Base-by-base conservation (phyloP, 2,113 vertebrate species). In the Onychostruthus taczanowskii region DNA sequence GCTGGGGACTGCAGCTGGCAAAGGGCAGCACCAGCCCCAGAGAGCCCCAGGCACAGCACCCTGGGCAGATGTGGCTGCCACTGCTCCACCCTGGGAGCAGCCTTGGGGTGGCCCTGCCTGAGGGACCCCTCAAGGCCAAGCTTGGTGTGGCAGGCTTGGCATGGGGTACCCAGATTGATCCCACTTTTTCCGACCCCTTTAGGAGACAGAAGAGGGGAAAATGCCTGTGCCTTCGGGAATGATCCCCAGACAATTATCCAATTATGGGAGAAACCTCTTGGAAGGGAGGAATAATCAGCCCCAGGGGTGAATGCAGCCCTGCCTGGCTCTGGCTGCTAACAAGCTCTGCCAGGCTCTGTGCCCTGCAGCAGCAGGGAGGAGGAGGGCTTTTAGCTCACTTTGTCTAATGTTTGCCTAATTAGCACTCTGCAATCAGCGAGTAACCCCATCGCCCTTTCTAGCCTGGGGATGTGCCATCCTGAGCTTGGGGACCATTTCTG, bases 381-480 rank as follows among this genome's bases (percentile, higher is more conserved):
- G 84, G 73, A 87, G 46, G 30, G 46, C 80, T 79, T 46, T 58
- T 83, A 92, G 74, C 70, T 93, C 80, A 37, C 78, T 91, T 30
- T 77, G 79, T 70, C 79, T 84, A 43, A 77, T 63, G 6, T 91
- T 75, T 76, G 93, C 66, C 85, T 94, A 96, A 97, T 97, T 94
- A 95, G 84, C 6, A 17, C 89, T 95, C 56, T 67, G 90, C 87
- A 95, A 85, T 87, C 85, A 84, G 49, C 4, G 13, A 94, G 67
- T 70, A 92, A 96, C 89, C 73, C 88, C 79, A 43, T 4, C 4
- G 46, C 67, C 88, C 78, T 84, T 62, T 49, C 85, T 50, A 28
- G 85, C 87, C 82, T 18, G 58, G 53, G 74, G 87, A 62, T 9
- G 35, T 0, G 1, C n/a, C 49, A 73, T 24, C 6, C 41, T 2